Evolutionary conservation across 2,113 vertebrate species (phyloP).

Genomic region (Brachypteracias leptosomus): DNA sequence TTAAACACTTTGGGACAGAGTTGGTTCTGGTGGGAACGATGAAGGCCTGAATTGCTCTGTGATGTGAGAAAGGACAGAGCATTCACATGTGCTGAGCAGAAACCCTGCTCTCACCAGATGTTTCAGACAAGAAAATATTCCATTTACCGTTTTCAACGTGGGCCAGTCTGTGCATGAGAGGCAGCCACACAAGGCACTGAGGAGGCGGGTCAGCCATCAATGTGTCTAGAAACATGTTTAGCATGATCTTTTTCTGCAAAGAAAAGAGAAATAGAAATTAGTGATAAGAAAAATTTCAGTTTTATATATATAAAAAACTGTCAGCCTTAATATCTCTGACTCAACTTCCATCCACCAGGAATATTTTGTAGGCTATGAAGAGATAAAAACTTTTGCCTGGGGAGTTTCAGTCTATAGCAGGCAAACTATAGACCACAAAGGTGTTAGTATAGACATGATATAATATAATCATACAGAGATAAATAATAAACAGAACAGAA

Average conservation of each 20-base stretch:
- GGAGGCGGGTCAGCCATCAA: constrained; percentile 96
- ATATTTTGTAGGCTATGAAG: not conserved
- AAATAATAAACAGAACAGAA: not conserved
- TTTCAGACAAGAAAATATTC: not conserved
- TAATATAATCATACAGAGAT: too few relatives aligned
- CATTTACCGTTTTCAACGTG: constrained; percentile 94
- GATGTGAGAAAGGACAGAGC: rapidly evolving
- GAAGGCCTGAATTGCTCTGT: not conserved
- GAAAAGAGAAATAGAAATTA: not conserved
- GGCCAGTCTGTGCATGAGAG: constrained; percentile 96
- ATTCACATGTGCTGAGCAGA: rapidly evolving
- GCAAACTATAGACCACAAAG: not conserved
- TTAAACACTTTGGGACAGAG: not conserved
- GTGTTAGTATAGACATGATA: not conserved
- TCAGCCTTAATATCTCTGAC: not conserved
- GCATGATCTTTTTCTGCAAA: constrained; percentile 91
- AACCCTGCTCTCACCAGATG: not conserved
- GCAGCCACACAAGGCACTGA: constrained; percentile 98
- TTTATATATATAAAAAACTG: too few relatives aligned
- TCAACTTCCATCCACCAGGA: not conserved
- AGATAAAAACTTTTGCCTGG: not conserved
- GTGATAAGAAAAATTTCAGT: not conserved
- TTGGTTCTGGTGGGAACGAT: rapidly evolving
- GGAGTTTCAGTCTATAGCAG: not conserved
- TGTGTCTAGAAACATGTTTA: constrained; percentile 95